Evolutionary conservation across 2,888 invertebrate species (phyloP).

Genomic region (Onthophagus sagittarius): DNA sequence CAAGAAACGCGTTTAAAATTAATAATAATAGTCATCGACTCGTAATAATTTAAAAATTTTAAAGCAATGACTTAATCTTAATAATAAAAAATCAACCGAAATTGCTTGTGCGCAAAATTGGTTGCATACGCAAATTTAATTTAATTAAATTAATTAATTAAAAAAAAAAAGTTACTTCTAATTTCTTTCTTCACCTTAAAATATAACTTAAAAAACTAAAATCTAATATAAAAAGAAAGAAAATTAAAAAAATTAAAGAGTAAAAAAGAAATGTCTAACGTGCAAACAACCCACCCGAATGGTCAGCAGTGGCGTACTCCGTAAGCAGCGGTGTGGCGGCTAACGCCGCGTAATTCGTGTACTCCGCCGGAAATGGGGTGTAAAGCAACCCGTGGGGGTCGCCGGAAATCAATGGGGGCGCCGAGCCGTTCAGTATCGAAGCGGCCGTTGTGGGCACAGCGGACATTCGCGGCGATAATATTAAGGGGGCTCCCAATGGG

Average conservation of each 20-base stretch:
- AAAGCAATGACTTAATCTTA: too few relatives aligned
- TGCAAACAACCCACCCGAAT: constrained; percentile 94
- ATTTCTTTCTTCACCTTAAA: background rate
- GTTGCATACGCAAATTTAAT: too few relatives aligned
- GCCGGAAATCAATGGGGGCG: constrained; percentile 63
- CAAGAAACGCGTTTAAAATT: too few relatives aligned
- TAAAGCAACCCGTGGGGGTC: constrained; percentile 84
- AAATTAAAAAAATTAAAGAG: constrained; percentile 16
- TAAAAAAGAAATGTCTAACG: constrained; percentile 54
- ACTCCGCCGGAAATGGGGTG: constrained; percentile 77
- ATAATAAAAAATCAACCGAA: too few relatives aligned
- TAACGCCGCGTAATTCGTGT: constrained; percentile 86
- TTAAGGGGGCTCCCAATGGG: constrained; percentile 87
- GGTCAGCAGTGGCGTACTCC: constrained; percentile 81
- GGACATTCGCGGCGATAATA: constrained; percentile 86
- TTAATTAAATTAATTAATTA: too few relatives aligned
- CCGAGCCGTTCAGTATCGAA: constrained; percentile 58
- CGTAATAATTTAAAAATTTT: too few relatives aligned
- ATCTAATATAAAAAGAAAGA: background rate
- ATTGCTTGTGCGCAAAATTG: too few relatives aligned
- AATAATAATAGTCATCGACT: too few relatives aligned
- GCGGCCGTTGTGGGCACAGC: constrained; percentile 70
- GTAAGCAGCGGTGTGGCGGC: constrained; percentile 76
- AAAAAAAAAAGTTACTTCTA: background rate
- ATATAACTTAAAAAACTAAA: constrained; percentile 20